Evolutionary conservation across 2,888 invertebrate genomes (phyloP).

Genomic region (Andrena dorsata): DNA sequence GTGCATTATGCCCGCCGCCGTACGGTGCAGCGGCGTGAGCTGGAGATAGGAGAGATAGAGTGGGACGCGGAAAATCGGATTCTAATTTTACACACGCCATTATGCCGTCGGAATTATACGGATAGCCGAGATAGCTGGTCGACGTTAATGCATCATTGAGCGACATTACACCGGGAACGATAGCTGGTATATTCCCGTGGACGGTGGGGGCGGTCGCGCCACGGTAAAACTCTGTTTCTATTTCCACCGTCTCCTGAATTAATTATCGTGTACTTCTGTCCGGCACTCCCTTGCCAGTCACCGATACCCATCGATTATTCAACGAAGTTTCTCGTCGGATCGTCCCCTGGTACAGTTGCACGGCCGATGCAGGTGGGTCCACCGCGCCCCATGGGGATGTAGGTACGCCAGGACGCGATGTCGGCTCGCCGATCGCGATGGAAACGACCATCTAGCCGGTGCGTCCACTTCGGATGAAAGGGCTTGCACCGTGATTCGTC

Average conservation of each 20-base stretch:
- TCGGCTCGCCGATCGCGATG: neutral
- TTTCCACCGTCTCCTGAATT: slow-evolving; percentile 80
- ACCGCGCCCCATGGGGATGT: neutral
- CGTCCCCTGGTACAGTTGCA: slow-evolving; percentile 47
- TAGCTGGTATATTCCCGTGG: slow-evolving; percentile 13
- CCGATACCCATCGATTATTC: slow-evolving; percentile 64
- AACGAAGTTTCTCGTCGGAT: slow-evolving; percentile 56
- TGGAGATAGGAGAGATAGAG: neutral
- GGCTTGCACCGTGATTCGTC: neutral
- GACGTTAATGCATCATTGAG: slow-evolving; percentile 60
- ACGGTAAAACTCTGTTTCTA: slow-evolving; percentile 74
- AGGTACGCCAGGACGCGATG: slow-evolving; percentile 21
- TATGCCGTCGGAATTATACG: slow-evolving; percentile 42
- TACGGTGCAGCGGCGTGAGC: neutral
- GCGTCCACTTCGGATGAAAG: neutral
- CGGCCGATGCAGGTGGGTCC: slow-evolving; percentile 17
- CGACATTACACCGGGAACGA: slow-evolving; percentile 39
- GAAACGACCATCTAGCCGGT: neutral
- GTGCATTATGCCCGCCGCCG: slow-evolving; percentile 25
- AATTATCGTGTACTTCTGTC: slow-evolving; percentile 74
- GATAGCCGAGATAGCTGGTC: slow-evolving; percentile 36
- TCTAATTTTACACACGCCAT: slow-evolving; percentile 56
- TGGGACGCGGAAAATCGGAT: slow-evolving; percentile 38
- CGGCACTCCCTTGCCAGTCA: slow-evolving; percentile 64
- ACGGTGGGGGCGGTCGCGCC: neutral